These are phyloP conservation scores for Microchrysa polita DNA, from an alignment of 2,888 invertebrate genomes.

Conservation along the genomic window DNA sequence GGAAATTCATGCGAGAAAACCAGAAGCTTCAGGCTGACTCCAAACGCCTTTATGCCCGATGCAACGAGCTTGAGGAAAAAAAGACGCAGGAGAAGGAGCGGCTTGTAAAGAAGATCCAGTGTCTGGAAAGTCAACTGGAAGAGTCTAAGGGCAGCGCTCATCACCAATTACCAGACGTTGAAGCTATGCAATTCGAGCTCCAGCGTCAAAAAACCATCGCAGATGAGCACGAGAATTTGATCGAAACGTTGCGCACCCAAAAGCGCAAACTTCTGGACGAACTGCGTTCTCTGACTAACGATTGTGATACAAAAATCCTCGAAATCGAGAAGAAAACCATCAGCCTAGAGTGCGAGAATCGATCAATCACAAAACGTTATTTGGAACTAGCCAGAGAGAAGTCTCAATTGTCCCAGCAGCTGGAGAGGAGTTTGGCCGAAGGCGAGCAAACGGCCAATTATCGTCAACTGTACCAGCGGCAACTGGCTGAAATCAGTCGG, in stretches of 20 bases:
- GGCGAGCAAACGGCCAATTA: not conserved
- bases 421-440: slow-evolving; percentile 6
- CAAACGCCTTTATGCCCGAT: slow-evolving; percentile 56
- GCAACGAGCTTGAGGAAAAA: slow-evolving; percentile 55
- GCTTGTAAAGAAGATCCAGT: slow-evolving; percentile 37
- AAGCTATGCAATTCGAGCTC: slow-evolving; percentile 54
- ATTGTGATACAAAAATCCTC: slow-evolving; percentile 57
- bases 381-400: slow-evolving; percentile 56
- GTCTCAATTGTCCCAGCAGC: slow-evolving; percentile 15
- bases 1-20: slow-evolving; percentile 61
- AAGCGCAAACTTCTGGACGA: slow-evolving; percentile 59
- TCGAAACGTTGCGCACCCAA: slow-evolving; percentile 59
- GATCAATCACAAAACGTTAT: slow-evolving; percentile 58
- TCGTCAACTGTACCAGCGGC: slow-evolving; percentile 24
- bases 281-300: slow-evolving; percentile 55
- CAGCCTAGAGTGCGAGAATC: slow-evolving; percentile 59
- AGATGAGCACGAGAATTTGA: slow-evolving; percentile 58
- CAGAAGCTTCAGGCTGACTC: slow-evolving; percentile 60
- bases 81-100: slow-evolving; percentile 51
- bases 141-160: not conserved
- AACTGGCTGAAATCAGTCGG: slow-evolving; percentile 17
- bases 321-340: slow-evolving; percentile 57
- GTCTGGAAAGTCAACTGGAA: slow-evolving; percentile 31
- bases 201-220: slow-evolving; percentile 56
- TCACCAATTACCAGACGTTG: not conserved